Evolutionary conservation across 2,888 invertebrate genomes (phyloP), one percentile per base, ranked within the genome.

Genomic region (Lingula anatina): DNA sequence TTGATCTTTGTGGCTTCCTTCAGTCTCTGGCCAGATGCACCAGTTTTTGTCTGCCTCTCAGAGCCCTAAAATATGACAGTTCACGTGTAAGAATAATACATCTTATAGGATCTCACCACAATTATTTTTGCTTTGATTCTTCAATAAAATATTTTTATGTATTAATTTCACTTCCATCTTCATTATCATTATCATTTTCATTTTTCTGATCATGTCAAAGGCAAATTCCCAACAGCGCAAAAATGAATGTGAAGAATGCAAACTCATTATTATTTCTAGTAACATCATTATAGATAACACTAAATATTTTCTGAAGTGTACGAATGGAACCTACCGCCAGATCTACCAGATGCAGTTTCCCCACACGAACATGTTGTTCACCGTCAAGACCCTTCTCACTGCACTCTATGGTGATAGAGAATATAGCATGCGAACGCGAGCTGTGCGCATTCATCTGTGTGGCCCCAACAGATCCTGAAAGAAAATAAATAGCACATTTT

Each of bases 1-100:
- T 97, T 97, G 57, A 99, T 99, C 79, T 96, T 97, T 0, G 94
- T 93, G 0, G 97, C 96, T 78, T 99, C 97, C 70, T 94, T 90
- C 47, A 97, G 80, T 1, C 96, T 83, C 56, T 92, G 86, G 26
- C 97, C 93, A 27, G 88, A 86, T 0, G 97, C 92, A 66, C 95
- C 95, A 0, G 97, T 96, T 79, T 97, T 94, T 68, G 90, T 90
- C 73, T 97, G 94, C 25, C 99, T 83, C 77, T 99, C 99, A 0
- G 96, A 97, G 45, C 99, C 97, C 90, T 90, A 71, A 18, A 65
- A 69, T 45, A 56, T 53, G 2, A 25, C 2, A 40, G 28, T 5
- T 20, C 9, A n/a, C n/a, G n/a, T n/a, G n/a, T n/a, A n/a, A n/a
- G n/a, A n/a, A n/a, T n/a, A n/a, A n/a, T n/a, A n/a, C n/a, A n/a